These are phyloP conservation scores for Zootoca vivipara DNA, from an alignment of 2,113 vertebrate species.

Conservation along the genomic window DNA sequence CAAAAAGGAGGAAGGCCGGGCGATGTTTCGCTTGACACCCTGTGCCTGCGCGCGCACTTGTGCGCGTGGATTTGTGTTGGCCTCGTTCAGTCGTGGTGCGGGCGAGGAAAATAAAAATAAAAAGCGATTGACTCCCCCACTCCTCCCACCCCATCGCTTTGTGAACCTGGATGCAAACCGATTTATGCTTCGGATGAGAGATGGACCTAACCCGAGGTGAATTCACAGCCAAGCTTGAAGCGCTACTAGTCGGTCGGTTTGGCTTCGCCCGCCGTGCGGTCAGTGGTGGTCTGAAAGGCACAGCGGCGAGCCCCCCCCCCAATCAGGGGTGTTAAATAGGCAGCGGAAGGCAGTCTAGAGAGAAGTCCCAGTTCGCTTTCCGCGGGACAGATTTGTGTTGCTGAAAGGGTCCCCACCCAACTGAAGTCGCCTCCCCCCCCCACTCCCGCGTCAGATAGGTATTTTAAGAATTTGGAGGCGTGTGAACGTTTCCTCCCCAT, in stretches of 20 bases:
- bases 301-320: not conserved
- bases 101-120: not conserved
- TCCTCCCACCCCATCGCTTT: too few species aligned
- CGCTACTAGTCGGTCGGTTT: not conserved
- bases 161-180: not conserved
- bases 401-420: not conserved
- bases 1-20: not conserved
- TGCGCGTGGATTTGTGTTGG: not conserved
- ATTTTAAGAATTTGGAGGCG: not conserved
- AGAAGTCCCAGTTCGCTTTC: not conserved
- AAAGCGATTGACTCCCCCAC: too few species aligned
- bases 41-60: not conserved
- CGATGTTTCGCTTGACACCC: not conserved
- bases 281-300: not conserved
- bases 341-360: not conserved
- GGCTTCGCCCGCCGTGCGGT: not conserved
- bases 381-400: not conserved
- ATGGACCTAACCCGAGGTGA: not conserved
- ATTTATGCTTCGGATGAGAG: not conserved
- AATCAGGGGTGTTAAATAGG: not conserved
- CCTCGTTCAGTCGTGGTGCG: not conserved
- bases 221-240: not conserved
- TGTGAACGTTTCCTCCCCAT: not conserved
- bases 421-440: not conserved
- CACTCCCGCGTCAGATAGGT: not conserved